Evolutionary conservation across 2,797 vertebrate species (phyloP).

Genomic region (Bradypodion pumilum): DNA sequence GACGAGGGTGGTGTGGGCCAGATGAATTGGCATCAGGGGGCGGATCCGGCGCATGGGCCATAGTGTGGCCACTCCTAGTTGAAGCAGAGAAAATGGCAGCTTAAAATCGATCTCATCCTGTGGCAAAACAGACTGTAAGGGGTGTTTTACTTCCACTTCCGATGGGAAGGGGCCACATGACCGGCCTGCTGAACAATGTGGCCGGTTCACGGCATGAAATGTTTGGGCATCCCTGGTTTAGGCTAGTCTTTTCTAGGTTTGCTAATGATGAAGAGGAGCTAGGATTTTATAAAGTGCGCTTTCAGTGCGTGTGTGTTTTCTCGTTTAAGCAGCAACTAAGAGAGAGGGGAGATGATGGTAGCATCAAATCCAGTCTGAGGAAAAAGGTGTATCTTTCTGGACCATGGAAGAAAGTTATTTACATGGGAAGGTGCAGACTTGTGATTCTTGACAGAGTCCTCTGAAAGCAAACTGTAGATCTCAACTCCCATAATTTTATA

Average conservation of each 20-base stretch:
- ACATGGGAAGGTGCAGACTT: constrained; percentile 56
- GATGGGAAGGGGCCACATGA: no score
- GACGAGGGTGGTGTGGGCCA: no score
- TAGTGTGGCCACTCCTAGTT: no score
- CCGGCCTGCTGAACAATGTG: no score
- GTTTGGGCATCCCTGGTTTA: no score
- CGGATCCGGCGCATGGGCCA: no score
- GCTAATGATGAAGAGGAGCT: background rate
- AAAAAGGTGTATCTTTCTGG: background rate
- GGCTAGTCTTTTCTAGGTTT: background rate
- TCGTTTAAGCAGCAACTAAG: constrained; percentile 17
- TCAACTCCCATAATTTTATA: constrained; percentile 18
- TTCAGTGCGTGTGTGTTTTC: background rate
- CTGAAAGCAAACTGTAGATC: constrained; percentile 17
- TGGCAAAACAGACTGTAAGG: no score
- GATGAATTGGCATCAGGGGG: no score
- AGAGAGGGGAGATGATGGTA: constrained; percentile 33
- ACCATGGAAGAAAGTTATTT: constrained; percentile 38
- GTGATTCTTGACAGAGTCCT: constrained; percentile 34
- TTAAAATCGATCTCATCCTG: no score
- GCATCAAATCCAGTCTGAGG: background rate
- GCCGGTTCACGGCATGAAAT: no score
- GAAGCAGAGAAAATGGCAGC: no score
- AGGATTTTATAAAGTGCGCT: background rate
- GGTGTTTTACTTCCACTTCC: no score